These are phyloP conservation scores for Kobus ellipsiprymnus DNA, from an alignment of 2,113 vertebrate genomes.

Conservation along the genomic window DNA sequence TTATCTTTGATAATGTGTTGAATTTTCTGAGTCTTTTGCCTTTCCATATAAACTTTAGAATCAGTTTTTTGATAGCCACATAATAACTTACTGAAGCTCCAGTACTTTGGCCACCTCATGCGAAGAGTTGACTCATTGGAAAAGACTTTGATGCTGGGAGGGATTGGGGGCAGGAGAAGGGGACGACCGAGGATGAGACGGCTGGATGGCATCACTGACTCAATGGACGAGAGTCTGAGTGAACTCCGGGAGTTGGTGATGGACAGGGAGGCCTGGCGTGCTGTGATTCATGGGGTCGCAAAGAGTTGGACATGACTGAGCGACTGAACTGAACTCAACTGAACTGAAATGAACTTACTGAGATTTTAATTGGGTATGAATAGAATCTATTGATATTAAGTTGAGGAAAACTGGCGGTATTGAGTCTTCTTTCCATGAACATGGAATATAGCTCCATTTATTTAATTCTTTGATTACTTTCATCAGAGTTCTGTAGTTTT, in stretches of 20 bases:
- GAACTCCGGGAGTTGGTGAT: too few species aligned
- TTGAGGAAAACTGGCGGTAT: not conserved
- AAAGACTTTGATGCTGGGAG: too few species aligned
- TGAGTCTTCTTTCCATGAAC: not conserved
- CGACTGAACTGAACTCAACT: too few species aligned
- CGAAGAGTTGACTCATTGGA: too few species aligned
- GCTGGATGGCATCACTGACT: too few species aligned
- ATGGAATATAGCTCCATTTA: not conserved
- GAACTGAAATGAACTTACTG: not conserved
- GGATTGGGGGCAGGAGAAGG: too few species aligned
- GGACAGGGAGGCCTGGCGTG: too few species aligned
- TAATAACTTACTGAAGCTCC: not conserved
- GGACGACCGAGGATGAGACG: too few species aligned
- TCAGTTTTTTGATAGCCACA: not conserved
- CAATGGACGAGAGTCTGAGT: too few species aligned
- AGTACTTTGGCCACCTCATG: too few species aligned
- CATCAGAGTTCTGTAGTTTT: not conserved
- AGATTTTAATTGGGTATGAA: not conserved
- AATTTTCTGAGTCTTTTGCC: not conserved
- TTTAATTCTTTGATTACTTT: not conserved
- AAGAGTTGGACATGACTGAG: too few species aligned
- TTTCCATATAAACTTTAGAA: not conserved
- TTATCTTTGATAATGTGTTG: not conserved
- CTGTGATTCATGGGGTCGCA: too few species aligned
- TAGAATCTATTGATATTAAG: not conserved